Evolutionary conservation across 2,888 invertebrate genomes (phyloP).

Genomic region (Nomada fabriciana): DNA sequence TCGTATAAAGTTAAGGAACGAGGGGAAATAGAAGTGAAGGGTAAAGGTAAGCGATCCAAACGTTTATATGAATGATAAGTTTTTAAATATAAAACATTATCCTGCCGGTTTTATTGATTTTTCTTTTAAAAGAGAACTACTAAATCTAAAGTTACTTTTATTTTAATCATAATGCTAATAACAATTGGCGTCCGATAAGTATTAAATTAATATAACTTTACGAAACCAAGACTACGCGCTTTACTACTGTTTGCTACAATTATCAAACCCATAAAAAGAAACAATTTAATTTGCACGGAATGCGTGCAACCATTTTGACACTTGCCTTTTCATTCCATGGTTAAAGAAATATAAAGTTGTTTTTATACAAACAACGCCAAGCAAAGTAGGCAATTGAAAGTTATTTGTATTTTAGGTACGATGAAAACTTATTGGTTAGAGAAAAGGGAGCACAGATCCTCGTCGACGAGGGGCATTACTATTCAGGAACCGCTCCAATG

Average conservation of each 20-base stretch:
- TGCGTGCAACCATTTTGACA: too few species aligned
- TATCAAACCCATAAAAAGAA: too few species aligned
- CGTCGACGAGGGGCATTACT: constrained; percentile 81
- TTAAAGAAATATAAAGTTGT: not conserved
- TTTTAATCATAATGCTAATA: too few species aligned
- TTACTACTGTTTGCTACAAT: too few species aligned
- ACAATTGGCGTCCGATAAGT: too few species aligned
- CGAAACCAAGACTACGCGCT: too few species aligned
- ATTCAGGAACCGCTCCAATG: constrained; percentile 78
- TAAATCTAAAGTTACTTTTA: too few species aligned
- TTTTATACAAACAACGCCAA: not conserved
- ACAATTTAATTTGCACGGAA: too few species aligned
- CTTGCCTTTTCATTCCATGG: too few species aligned
- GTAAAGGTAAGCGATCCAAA: constrained; percentile 88
- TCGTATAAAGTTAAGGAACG: constrained; percentile 91
- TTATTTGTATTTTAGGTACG: constrained; percentile 85
- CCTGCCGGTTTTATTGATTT: not conserved
- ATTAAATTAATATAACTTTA: too few species aligned
- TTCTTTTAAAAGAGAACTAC: too few species aligned
- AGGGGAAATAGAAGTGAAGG: constrained; percentile 95
- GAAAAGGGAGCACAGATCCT: constrained; percentile 89
- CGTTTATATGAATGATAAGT: not conserved
- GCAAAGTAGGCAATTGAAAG: not conserved
- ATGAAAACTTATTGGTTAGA: constrained; percentile 97
- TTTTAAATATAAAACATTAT: not conserved